Base-by-base conservation (phyloP, 2,797 vertebrate genomes). In the Myiotriccus ornatus region DNA sequence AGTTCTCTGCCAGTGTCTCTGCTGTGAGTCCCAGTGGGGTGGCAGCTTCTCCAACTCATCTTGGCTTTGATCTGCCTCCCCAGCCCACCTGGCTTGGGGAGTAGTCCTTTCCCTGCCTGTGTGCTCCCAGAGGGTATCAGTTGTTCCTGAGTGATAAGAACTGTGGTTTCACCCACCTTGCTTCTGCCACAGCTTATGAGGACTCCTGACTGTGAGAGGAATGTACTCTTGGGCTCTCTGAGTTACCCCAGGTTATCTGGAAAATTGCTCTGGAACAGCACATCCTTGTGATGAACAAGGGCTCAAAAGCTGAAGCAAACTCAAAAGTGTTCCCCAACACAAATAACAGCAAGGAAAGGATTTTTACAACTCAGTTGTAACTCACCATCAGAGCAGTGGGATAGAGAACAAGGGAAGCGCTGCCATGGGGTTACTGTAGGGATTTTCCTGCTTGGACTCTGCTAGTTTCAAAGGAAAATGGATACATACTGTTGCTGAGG, bases 21-120 rank as follows among this genome's bases (percentile, higher is more conserved):
- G 13, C 35, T 84, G 59, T 13, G 4, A 34, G 2, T 2, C 17
- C 63, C 3, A 2, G 3, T 39, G 2, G 0, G 10, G 10, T 12
- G 7, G 28, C 55, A 82, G 37, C 24, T 94, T 84, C 34, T 62
- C 19, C 44, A 17, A 1, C 30, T 77, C 21, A 8, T 34, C 32
- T 43, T 80, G 68, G 9, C 24, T 75, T 87, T 76, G 32, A 10
- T 84, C 63, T 65, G 20, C 35, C n/a, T 30, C 47, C 24, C 47
- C 47, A 73, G 55, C 32, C 43, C 75, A 23, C 5, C 8, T 75
- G 39, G 11, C 35, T 44, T 30, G 16, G n/a, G 16, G 9, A 27
- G 27, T 11, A 25, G 20, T 90, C 8, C 16, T 87, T 73, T 68
- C 59, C 53, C 44, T 71, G 18, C 17, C 21, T 0, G 0, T 19